These are phyloP conservation scores for Macropodus opercularis DNA, from an alignment of 2,797 vertebrate species.

Conservation along the genomic window DNA sequence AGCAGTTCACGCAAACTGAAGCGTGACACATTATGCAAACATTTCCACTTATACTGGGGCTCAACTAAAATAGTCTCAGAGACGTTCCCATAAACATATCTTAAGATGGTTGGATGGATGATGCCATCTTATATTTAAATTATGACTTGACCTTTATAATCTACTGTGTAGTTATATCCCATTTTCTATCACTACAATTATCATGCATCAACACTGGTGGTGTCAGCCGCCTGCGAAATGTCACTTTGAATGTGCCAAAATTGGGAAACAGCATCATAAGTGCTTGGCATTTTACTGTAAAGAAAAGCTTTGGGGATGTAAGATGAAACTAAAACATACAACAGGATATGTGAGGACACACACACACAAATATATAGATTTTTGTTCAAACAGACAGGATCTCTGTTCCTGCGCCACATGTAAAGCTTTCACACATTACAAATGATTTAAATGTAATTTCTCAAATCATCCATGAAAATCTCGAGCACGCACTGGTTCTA, in stretches of 20 bases:
- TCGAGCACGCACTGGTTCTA: too few relatives aligned
- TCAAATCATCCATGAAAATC: background rate
- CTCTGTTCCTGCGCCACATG: background rate
- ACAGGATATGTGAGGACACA: background rate
- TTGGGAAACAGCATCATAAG: background rate
- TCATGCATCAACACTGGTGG: background rate
- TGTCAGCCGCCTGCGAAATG: background rate
- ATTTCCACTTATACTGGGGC: too few relatives aligned
- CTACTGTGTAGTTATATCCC: background rate
- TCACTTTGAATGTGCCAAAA: background rate
- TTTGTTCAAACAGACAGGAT: background rate
- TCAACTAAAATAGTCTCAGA: too few relatives aligned
- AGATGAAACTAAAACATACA: background rate
- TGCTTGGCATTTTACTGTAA: slow-evolving; percentile 4
- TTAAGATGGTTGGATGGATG: background rate
- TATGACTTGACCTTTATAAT: slow-evolving; percentile 3
- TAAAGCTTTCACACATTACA: background rate
- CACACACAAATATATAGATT: background rate
- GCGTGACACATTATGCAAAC: too few relatives aligned
- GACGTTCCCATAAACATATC: too few relatives aligned
- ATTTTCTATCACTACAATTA: background rate
- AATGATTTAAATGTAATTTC: background rate
- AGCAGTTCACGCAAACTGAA: too few relatives aligned
- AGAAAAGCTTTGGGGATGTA: too few relatives aligned
- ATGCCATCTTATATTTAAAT: background rate